Evolutionary conservation across 1,140 invertebrate genomes (phyloP), one percentile per base, ranked within the genome.

Genomic region (Musca vetustissima): DNA sequence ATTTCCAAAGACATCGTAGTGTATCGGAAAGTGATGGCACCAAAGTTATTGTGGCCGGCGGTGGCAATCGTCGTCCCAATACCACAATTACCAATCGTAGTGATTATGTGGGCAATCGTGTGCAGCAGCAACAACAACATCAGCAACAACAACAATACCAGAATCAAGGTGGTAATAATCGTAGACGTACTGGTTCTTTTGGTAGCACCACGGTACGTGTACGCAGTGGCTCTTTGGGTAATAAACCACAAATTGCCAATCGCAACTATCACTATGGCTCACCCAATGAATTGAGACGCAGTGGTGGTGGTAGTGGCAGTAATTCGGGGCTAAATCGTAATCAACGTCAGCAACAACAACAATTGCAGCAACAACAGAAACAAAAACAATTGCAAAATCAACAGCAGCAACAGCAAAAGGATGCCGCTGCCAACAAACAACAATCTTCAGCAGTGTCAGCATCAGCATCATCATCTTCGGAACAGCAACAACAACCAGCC

Each of bases 1-100:
- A 83, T 17, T 85, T 86, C 25, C 82, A 85, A 49, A 83, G 87
- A n/a, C 85, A 87, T 73, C 85, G 88, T 61, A 88, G 87, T 65
- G 84, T 88, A 1, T 89, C 88, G 0, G 88, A 89, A 69, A 88
- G 87, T 52, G 80, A 83, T 70, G 79, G 80, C 66, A 77, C 76
- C 2, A 73, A 76, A 32, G 80, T 77, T 1, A 71, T 76, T 0
- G 73, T 74, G 1, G 69, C 71, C 1, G 78, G 76, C 53, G 77
- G 76, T 7, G 76, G 76, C 50, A 77, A 77, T 7, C 78, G 80
- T 50, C 76, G 76, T 25, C 72, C 79, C 0, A 81, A 81, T 59
- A 81, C 79, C 2, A 81, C 79, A 19, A 81, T 81, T 11, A 79
- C 79, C 49, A 81, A 81, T 71, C 77, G 79, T 57, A 81, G 79